Evolutionary conservation across 1,140 invertebrate genomes (phyloP), one percentile per base, ranked within the genome.

Genomic region (Drosophila elegans): DNA sequence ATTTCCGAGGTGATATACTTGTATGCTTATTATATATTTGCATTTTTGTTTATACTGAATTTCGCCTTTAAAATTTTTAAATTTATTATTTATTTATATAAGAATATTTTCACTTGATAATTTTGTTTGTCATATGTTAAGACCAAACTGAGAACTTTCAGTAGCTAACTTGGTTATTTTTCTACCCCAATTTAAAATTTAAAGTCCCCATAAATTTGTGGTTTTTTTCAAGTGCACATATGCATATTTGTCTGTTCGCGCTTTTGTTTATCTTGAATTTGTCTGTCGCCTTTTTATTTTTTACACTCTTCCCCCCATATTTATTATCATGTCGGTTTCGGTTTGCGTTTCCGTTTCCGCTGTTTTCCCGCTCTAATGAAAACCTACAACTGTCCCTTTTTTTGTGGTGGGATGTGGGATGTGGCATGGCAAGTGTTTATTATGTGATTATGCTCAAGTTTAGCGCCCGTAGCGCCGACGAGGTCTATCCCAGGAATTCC

Each of bases 391-490:
- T 69, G 53, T 78, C 75, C 36, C 41, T 77, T 56, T 52, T 57
- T 42, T 39, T 39, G 34, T 48, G 44, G 44, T 32, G 34, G 61
- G 42, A 53, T 52, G 59, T 69, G 74, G 42, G 44, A 41, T 32
- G 34, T 66, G 42, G 61, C 61, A 67, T 69, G 74, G 42, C 68
- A 77, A 77, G 77, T 89, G 74, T 89, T 89, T 89, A 89, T 89
- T 89, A 89, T 89, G 84, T 90, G 84, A 89, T 89, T 89, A 89
- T 89, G 85, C 80, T 63, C 64, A 63, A 88, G 67, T 88, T 89
- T 74, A 88, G 75, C 74, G 68, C 62, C 72, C 57, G 57, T 68
- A 73, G 72, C 62, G 48, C 54, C 32, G 38, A 46, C 32, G 38
- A 46, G 57, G 44, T 71, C 63, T 74, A 56, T 61, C 27, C 62